Conservation (phyloP, 2,888 invertebrate species). For the Druceiella hillmani region DNA sequence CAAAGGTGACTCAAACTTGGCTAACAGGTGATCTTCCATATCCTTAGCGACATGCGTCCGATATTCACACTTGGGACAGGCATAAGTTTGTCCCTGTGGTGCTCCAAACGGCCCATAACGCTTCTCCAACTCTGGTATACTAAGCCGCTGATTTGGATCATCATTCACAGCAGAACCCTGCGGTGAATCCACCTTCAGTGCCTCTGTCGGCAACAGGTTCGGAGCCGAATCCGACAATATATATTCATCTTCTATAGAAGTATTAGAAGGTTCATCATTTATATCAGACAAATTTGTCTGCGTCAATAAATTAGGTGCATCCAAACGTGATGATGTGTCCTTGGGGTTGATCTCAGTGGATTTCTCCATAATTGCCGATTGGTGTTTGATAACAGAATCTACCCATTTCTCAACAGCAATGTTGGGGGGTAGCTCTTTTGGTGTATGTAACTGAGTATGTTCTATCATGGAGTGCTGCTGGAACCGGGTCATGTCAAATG, state of each 20-base stretch:
- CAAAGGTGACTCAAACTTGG: slow-evolving; percentile 40
- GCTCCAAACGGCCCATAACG: slow-evolving; percentile 35
- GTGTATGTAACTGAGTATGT: slow-evolving; percentile 37
- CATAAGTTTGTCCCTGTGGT: slow-evolving; percentile 28
- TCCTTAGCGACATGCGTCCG: slow-evolving; percentile 28
- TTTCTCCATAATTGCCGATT: slow-evolving; percentile 30
- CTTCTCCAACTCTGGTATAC: slow-evolving; percentile 29
- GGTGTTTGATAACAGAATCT: slow-evolving; percentile 32
- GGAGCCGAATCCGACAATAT: too few species aligned
- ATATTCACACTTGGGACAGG: slow-evolving; percentile 37
- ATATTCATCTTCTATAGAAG: too few species aligned
- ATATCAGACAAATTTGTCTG: too few species aligned
- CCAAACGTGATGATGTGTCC: background rate
- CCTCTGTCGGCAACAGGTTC: slow-evolving; percentile 16
- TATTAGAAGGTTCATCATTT: too few species aligned
- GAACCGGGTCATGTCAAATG: slow-evolving; percentile 50
- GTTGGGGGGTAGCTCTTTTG: slow-evolving; percentile 39
- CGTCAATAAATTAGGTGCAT: too few species aligned
- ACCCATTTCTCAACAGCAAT: slow-evolving; percentile 51
- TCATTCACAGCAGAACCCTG: background rate
- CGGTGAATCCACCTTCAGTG: background rate
- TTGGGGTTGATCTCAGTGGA: slow-evolving; percentile 24
- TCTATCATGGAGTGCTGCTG: slow-evolving; percentile 49
- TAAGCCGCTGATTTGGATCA: slow-evolving; percentile 3
- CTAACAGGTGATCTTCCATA: slow-evolving; percentile 39